Evolutionary conservation across 1,140 invertebrate genomes (phyloP).

Genomic region (Neoseiulus cucumeris): DNA sequence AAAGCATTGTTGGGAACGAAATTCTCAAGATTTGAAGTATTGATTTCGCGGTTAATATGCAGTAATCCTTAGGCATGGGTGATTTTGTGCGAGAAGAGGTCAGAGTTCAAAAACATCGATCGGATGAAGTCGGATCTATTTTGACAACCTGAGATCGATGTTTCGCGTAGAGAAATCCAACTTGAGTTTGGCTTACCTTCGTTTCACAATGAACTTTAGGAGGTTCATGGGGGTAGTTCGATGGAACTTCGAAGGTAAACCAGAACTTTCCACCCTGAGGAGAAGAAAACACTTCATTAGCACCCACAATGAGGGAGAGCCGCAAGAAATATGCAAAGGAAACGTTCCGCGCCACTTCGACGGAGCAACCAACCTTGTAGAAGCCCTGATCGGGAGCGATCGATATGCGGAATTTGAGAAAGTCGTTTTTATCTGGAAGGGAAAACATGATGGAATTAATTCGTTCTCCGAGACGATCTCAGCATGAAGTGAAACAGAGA

Average conservation of each 20-base stretch:
- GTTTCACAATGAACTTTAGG: conserved; percentile 81
- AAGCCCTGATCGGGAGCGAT: conserved; percentile 82
- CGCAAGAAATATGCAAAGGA: neutral
- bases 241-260: conserved; percentile 93
- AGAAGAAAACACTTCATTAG: no score
- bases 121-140: neutral
- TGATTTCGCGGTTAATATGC: no score
- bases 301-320: no score
- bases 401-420: conserved; percentile 83
- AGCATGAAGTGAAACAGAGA: no score
- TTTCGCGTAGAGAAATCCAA: neutral
- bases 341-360: neutral
- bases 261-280: conserved; percentile 70
- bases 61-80: no score
- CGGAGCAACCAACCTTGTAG: neutral
- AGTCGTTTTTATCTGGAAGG: conserved; percentile 59
- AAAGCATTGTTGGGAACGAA: no score
- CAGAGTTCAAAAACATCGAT: no score
- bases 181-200: conserved; percentile 15
- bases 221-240: conserved; percentile 87
- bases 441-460: no score
- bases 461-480: no score
- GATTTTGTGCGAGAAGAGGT: no score
- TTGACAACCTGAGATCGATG: neutral
- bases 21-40: no score